phyloP scores from a whole-genome alignment of 2,797 vertebrate genomes.

The Chrosomus eos region DNA sequence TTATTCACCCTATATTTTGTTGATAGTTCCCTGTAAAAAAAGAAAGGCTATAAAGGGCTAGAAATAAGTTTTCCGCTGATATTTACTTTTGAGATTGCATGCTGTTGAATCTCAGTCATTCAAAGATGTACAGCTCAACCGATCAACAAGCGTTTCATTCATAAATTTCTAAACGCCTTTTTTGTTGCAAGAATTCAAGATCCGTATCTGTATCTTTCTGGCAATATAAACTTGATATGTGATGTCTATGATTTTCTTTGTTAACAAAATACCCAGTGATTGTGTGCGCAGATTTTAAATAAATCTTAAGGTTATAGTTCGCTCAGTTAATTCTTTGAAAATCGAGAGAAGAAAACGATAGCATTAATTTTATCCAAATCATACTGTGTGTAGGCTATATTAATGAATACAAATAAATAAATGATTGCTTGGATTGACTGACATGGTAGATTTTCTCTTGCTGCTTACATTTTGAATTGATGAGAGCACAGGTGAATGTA shows the following conservation, averaged over 20 bases:
- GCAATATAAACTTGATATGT: background rate
- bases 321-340: background rate
- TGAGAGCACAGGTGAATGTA: slow-evolving; percentile 75
- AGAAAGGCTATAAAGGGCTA: background rate
- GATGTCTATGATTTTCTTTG: background rate
- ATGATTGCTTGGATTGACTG: background rate
- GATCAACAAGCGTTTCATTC: slow-evolving; percentile 49
- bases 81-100: background rate
- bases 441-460: slow-evolving; percentile 69
- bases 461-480: slow-evolving; percentile 76
- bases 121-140: background rate
- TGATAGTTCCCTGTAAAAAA: background rate
- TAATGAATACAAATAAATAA: background rate
- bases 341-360: background rate
- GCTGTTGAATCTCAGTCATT: slow-evolving; percentile 21
- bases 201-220: background rate
- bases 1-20: slow-evolving; percentile 4
- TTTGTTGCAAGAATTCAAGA: background rate
- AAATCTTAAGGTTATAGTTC: background rate
- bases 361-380: background rate
- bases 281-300: background rate
- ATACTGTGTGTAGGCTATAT: background rate
- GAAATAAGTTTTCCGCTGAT: background rate
- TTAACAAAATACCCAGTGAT: background rate
- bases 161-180: slow-evolving; percentile 21